Conservation (phyloP, 2,888 invertebrate species). For the Caenorhabditis doughertyi region DNA sequence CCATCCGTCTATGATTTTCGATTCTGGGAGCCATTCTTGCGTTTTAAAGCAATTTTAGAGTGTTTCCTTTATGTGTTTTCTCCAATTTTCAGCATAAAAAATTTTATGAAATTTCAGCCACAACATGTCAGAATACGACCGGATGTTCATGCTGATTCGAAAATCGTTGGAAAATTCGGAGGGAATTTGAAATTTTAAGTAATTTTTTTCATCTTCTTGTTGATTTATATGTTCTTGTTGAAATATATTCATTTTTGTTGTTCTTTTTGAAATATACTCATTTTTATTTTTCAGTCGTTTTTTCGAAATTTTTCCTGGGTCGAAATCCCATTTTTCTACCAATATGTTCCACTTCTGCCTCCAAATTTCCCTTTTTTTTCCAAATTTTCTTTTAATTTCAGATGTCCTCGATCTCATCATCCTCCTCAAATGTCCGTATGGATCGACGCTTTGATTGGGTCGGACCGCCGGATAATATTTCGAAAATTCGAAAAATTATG, state of each 20-base stretch:
- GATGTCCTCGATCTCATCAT: constrained; percentile 42
- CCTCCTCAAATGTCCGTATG: constrained; percentile 66
- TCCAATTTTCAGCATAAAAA: too few relatives aligned
- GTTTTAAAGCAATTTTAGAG: too few relatives aligned
- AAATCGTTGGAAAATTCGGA: constrained; percentile 56
- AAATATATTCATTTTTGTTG: constrained; percentile 16
- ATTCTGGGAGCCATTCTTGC: too few relatives aligned
- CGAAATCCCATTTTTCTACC: constrained; percentile 8
- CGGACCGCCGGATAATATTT: constrained; percentile 78
- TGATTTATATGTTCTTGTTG: constrained; percentile 16
- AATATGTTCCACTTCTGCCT: too few relatives aligned
- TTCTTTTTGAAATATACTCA: background rate
- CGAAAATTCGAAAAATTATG: constrained; percentile 79
- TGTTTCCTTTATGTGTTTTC: too few relatives aligned
- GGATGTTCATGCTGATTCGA: constrained; percentile 77
- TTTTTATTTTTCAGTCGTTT: background rate
- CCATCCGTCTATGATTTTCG: too few relatives aligned
- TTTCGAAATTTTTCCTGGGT: background rate
- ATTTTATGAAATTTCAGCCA: constrained; percentile 67
- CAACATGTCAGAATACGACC: constrained; percentile 78
- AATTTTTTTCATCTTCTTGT: too few relatives aligned
- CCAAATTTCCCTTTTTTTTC: background rate
- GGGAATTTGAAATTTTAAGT: constrained; percentile 39
- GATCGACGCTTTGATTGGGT: constrained; percentile 81
- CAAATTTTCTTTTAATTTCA: background rate